A percentile compares a stretch with the other conserved stretches of the same genome.
Conservation (phyloP, 2,113 vertebrate genomes). For the Synchiropus splendidus region DNA sequence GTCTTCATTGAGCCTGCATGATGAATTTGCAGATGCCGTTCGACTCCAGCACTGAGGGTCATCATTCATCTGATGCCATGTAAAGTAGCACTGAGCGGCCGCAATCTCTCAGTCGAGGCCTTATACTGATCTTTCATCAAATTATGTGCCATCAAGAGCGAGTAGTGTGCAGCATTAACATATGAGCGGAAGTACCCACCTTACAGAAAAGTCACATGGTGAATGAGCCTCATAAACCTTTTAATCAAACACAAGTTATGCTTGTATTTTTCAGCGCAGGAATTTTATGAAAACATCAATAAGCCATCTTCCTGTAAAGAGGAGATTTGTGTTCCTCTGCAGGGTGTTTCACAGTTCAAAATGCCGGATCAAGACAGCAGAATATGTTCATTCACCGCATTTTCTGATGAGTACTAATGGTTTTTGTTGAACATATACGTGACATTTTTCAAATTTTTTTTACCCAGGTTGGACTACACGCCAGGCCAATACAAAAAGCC, state of each 20-base stretch:
- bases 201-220: not conserved
- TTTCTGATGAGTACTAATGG: too few species aligned
- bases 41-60: conserved; percentile 24
- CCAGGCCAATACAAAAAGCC: too few species aligned
- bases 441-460: too few species aligned
- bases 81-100: conserved; percentile 39
- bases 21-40: conserved; percentile 34
- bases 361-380: too few species aligned
- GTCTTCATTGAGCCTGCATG: conserved; percentile 38
- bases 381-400: too few species aligned
- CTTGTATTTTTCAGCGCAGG: conserved; percentile 16
- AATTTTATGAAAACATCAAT: too few species aligned
- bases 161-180: conserved; percentile 27
- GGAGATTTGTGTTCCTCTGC: too few species aligned
- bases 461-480: too few species aligned
- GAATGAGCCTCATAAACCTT: conserved; percentile 37
- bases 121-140: conserved; percentile 43
- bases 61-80: conserved; percentile 43
- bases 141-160: conserved; percentile 25
- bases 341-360: too few species aligned
- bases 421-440: too few species aligned
- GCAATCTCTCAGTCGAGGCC: conserved; percentile 30
- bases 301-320: too few species aligned
- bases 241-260: conserved; percentile 32
- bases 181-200: conserved; percentile 16